phyloP scores from a whole-genome alignment of 2,113 vertebrate species.

The Rissa tridactyla region DNA sequence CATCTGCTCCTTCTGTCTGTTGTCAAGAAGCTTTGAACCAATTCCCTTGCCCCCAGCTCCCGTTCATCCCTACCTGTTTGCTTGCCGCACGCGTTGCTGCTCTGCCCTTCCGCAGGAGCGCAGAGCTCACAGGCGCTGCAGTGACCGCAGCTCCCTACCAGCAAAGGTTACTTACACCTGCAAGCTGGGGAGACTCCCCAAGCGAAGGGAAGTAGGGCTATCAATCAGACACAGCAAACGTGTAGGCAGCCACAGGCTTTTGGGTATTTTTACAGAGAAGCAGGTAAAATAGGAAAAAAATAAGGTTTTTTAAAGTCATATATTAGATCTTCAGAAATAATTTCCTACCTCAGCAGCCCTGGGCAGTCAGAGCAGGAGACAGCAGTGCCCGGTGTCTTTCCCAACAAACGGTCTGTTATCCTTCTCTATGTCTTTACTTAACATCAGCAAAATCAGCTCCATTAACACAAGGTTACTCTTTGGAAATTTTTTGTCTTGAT shows the following conservation, averaged over 20 bases:
- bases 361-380: neutral
- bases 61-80: accelerated
- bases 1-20: neutral
- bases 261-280: neutral
- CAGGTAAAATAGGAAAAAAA: neutral
- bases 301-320: neutral
- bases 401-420: neutral
- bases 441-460: conserved; percentile 30
- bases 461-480: conserved; percentile 15
- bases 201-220: accelerated
- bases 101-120: neutral
- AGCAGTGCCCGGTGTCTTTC: neutral
- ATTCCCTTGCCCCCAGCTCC: neutral
- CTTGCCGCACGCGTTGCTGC: neutral
- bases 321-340: neutral
- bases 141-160: neutral
- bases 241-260: neutral
- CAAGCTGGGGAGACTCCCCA: neutral
- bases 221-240: neutral
- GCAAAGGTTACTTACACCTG: neutral
- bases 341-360: neutral
- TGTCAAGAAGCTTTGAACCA: neutral
- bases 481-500: conserved; percentile 28
- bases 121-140: neutral
- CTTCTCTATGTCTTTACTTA: neutral